Conservation (phyloP, 2,888 invertebrate species). For the Melanotus villosus region DNA sequence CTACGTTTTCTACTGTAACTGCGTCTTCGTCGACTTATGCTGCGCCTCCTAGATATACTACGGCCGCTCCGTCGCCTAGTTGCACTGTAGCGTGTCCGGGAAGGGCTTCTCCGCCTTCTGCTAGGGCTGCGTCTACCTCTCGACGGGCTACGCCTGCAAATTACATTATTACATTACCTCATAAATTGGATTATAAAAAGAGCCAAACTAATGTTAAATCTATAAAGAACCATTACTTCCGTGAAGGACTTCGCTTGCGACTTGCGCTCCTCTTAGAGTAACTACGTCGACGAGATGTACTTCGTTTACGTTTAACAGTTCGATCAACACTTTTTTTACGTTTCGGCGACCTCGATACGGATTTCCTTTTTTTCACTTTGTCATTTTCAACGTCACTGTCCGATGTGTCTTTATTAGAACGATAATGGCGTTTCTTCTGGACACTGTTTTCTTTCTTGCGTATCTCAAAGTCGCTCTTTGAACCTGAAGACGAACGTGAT, state of each 20-base stretch:
- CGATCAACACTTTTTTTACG: slow-evolving; percentile 66
- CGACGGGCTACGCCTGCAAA: slow-evolving; percentile 59
- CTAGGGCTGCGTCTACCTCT: slow-evolving; percentile 62
- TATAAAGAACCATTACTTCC: slow-evolving; percentile 60
- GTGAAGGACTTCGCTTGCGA: slow-evolving; percentile 64
- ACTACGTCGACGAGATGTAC: slow-evolving; percentile 59
- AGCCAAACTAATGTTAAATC: too few relatives aligned
- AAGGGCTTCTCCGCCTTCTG: slow-evolving; percentile 60
- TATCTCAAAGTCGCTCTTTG: slow-evolving; percentile 76
- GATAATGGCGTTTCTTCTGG: slow-evolving; percentile 91
- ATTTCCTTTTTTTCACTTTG: slow-evolving; percentile 60
- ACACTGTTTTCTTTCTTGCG: slow-evolving; percentile 84
- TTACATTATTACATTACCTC: too few relatives aligned
- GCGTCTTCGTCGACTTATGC: slow-evolving; percentile 60
- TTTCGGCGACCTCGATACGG: slow-evolving; percentile 59
- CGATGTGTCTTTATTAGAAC: slow-evolving; percentile 87
- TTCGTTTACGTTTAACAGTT: slow-evolving; percentile 69
- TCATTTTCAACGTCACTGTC: slow-evolving; percentile 73
- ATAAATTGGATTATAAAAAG: too few relatives aligned
- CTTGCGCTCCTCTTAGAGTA: slow-evolving; percentile 59
- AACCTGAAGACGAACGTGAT: slow-evolving; percentile 55
- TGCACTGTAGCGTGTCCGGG: slow-evolving; percentile 55
- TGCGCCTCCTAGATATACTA: slow-evolving; percentile 62
- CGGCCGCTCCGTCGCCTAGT: slow-evolving; percentile 60
- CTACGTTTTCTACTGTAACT: slow-evolving; percentile 59